Base-by-base conservation (phyloP, 2,888 invertebrate species). In the Pandemis corylana region DNA sequence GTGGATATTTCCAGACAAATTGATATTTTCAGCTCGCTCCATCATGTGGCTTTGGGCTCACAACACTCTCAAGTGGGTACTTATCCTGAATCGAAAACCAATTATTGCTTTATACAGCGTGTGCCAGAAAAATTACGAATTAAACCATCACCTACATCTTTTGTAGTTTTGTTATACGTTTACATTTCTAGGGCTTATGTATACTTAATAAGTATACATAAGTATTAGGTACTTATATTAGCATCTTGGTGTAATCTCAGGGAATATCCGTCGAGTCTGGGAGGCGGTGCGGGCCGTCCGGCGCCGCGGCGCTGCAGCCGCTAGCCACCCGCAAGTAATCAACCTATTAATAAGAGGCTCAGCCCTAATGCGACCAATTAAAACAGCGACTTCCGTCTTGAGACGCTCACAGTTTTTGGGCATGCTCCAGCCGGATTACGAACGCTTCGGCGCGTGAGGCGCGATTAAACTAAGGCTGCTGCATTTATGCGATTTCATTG, bases 301-400 rank as follows among this genome's bases (percentile, higher is more conserved):
- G 77, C 76, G 77, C 78, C 76, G 78, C 78, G 79, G 59, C 79
- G 76, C 76, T 73, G 73, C 76, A 70, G 71, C 77, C 76, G 76
- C 78, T 86, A 87, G 87, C 89, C 91, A 85, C 88, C 92, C 90
- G 88, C 90, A 88, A 90, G 88, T 93, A 94, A 94, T 93, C 94
- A 91, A 91, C 92, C 94, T 92, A 94, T 94, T 94, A 93, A 94
- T 94, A 94, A 89, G 88, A 88, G 87, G 94, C 88, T 94, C 87
- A 90, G 85, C 87, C 85, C 85, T 93, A 94, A 94, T 93, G 82
- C 94, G 87, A 87, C 91, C 90, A 94, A 94, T 94, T 94, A 94
- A 93, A 94, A 92, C 84, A 89, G 90, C 87, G 90, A 89, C 90
- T 90, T 84, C 85, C 85, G 82, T 91, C 93, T 93, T 91, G 88